Evolutionary conservation across 2,888 invertebrate genomes (phyloP), one percentile per base, ranked within the genome.

Genomic region (Drosophila tripunctata): DNA sequence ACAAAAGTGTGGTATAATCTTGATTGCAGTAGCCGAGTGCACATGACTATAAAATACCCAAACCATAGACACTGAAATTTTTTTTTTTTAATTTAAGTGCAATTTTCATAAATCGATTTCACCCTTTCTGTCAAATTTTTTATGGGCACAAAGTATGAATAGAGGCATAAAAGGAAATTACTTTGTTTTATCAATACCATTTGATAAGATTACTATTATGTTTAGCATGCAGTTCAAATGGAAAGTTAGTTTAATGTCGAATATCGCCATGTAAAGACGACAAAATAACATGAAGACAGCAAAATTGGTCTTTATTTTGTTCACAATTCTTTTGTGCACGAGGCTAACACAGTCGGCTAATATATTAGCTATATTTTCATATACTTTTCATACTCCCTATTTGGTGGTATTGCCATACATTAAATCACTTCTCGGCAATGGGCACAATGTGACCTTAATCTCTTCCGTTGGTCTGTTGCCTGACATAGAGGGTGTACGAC

Each of bases 151-250:
- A n/a, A n/a, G n/a, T n/a, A n/a, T n/a, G 10, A 10, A 27, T 27
- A 27, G 6, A 8, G 10, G 10, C 27, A 10, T 10, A 10, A 3
- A 27, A 1, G 2, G 10, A 27, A 1, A 8, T 27, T 27, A 10
- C 10, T 8, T 3, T 10, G 3, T 3, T 27, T 27, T 27, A 27
- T 27, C 27, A 27, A 2, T 27, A 27, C 8, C 27, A 10, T 8
- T 10, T 27, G 27, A 52, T 60, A 52, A 60, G 58, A 60, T 60
- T 31, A 21, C 17, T 6, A n/a, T n/a, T 38, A 7, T n/a, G n/a
- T n/a, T n/a, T 6, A 27, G 27, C 33, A 41, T 7, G 19, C 14
- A 21, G 22, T 14, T 17, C 4, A 36, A 15, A 5, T 27, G 22
- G 2, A 22, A 24, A 19, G 24, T 40, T 55, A 61, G 55, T 61